Percentiles rank a stretch among this genome's conserved stretches.
phyloP scores from a whole-genome alignment of 2,113 vertebrate species.

The Chaenogobius annularis region DNA sequence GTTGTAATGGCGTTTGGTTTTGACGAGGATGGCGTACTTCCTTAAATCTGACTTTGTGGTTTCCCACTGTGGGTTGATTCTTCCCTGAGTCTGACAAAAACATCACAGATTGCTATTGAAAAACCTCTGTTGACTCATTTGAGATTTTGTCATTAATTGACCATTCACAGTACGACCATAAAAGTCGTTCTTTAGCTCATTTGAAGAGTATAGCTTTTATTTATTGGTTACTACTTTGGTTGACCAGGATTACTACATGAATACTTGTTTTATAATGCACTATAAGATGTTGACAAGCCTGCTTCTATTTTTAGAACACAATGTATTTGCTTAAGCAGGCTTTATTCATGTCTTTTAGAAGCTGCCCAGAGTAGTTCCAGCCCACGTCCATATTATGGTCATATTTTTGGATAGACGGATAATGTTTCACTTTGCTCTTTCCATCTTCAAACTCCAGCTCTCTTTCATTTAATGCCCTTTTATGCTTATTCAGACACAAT shows the following conservation, averaged over 20 bases:
- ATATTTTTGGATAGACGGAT: constrained; percentile 16
- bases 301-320: background rate
- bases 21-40: constrained; percentile 22
- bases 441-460: constrained; percentile 16
- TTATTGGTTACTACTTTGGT: background rate
- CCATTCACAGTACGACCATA: background rate
- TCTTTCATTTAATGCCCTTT: constrained; percentile 27
- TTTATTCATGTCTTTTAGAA: constrained; percentile 3
- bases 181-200: background rate
- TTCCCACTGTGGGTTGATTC: constrained; percentile 31
- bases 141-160: constrained; percentile 16
- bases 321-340: background rate
- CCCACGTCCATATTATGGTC: constrained; percentile 5
- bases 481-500: constrained; percentile 43
- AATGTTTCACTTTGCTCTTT: constrained; percentile 14
- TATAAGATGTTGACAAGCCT: background rate
- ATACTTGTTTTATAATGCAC: background rate
- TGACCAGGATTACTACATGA: background rate
- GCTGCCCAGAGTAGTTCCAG: constrained; percentile 5
- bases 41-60: constrained; percentile 4
- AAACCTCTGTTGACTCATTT: background rate
- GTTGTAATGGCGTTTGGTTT: background rate
- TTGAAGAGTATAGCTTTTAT: background rate
- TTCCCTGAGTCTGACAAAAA: constrained; percentile 17
- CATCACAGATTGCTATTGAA: background rate